phyloP scores from a whole-genome alignment of 2,113 vertebrate genomes.

The Gavia stellata region DNA sequence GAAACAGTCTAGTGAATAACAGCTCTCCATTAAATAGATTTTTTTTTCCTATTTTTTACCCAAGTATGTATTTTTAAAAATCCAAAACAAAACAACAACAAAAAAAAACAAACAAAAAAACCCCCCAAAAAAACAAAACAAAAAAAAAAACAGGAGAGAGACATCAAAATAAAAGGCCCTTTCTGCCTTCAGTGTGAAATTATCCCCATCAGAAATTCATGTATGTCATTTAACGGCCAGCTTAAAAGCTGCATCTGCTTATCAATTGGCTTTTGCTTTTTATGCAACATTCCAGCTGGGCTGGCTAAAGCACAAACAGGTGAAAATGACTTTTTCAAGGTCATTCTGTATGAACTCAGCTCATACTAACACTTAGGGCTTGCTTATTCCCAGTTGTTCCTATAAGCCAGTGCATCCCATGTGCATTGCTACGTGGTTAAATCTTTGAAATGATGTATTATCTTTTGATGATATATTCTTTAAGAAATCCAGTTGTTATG shows the following conservation, averaged over 20 bases:
- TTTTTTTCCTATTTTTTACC: neutral
- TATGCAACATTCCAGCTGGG: slow-evolving; percentile 24
- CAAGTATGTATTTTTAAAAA: neutral
- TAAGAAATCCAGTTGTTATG: slow-evolving; percentile 12
- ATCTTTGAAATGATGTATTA: slow-evolving; percentile 11
- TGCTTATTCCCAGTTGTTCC: neutral
- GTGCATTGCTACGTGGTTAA: neutral
- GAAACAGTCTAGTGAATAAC: neutral
- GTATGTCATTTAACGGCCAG: neutral
- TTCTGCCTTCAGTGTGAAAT: neutral
- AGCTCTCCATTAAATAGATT: neutral
- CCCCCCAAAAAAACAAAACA: neutral
- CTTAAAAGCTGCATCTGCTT: slow-evolving; percentile 30
- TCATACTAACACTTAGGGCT: neutral
- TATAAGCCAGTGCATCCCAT: neutral
- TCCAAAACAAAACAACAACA: neutral
- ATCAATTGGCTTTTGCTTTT: slow-evolving; percentile 24
- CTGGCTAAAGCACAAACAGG: slow-evolving; percentile 27
- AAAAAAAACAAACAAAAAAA: neutral
- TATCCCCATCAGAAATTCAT: neutral
- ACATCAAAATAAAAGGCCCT: neutral
- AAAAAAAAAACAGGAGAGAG: neutral
- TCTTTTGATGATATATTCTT: slow-evolving; percentile 4
- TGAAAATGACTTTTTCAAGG: slow-evolving; percentile 53
- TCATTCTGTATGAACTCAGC: neutral